Evolutionary conservation across 2,113 vertebrate genomes (phyloP).

Genomic region (Melanostigma gelatinosum): DNA sequence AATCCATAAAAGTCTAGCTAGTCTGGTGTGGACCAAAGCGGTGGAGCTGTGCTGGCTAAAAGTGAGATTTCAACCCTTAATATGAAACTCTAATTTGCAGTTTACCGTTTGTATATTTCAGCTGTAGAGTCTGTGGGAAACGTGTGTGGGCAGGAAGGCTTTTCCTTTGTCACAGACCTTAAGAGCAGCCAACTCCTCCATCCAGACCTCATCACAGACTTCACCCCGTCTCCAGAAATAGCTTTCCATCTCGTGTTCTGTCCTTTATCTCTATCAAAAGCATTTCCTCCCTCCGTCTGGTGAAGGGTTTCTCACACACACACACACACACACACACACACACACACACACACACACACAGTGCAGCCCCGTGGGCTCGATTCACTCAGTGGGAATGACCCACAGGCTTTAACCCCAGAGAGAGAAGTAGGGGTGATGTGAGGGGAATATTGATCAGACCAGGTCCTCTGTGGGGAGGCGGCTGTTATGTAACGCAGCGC

Average conservation of each 20-base stretch:
- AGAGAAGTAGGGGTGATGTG: background rate
- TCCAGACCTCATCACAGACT: conserved; percentile 23
- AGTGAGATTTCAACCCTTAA: background rate
- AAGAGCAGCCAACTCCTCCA: conserved; percentile 18
- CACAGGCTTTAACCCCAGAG: conserved; percentile 26
- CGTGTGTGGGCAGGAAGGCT: conserved; percentile 25
- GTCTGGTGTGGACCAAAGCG: background rate
- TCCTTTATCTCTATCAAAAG: conserved; percentile 36
- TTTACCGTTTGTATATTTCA: background rate
- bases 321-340: conserved; percentile 8
- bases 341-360: background rate
- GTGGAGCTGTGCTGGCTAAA: background rate
- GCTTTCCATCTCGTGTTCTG: conserved; percentile 14
- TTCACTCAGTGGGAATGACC: conserved; percentile 50
- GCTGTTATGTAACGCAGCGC: conserved; percentile 41
- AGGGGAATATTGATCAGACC: conserved; percentile 47
- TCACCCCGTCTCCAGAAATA: conserved; percentile 40
- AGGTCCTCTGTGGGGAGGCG: conserved; percentile 24
- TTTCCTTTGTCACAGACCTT: conserved; percentile 24
- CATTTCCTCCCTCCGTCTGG: conserved; percentile 36
- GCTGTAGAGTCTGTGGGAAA: conserved; percentile 1
- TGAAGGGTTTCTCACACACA: conserved; percentile 15
- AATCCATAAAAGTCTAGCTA: background rate
- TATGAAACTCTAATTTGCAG: conserved; percentile 1
- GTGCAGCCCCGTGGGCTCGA: conserved; percentile 15